phyloP scores from a whole-genome alignment of 2,888 invertebrate species.

The Drosophila recens region DNA sequence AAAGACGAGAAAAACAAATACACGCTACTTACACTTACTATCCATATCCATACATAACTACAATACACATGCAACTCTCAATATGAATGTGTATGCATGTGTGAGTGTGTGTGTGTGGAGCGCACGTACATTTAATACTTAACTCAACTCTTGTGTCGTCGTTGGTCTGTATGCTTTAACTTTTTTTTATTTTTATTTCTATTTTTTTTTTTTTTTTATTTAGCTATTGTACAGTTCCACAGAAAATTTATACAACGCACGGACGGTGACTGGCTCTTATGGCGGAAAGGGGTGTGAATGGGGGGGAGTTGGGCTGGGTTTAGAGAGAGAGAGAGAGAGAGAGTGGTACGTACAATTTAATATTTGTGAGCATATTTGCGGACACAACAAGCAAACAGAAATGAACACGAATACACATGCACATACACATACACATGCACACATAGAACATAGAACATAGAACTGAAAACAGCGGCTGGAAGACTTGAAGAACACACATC shows the following conservation, averaged over 20 bases:
- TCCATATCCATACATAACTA: slow-evolving; percentile 63
- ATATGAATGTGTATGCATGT: slow-evolving; percentile 21
- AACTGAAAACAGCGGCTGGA: slow-evolving; percentile 24
- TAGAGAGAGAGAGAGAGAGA: neutral
- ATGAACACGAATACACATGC: slow-evolving; percentile 12
- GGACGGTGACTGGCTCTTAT: slow-evolving; percentile 39
- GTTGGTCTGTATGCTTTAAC: slow-evolving; percentile 68
- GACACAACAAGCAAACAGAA: slow-evolving; percentile 49
- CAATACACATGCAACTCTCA: slow-evolving; percentile 48
- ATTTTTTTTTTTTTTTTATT: slow-evolving; percentile 69
- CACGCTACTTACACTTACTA: slow-evolving; percentile 78
- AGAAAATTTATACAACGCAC: slow-evolving; percentile 80
- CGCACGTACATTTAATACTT: slow-evolving; percentile 65
- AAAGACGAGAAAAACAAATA: slow-evolving; percentile 72
- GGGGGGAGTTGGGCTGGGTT: neutral
- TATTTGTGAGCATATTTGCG: slow-evolving; percentile 78
- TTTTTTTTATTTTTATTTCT: slow-evolving; percentile 66
- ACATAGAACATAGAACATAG: slow-evolving; percentile 16
- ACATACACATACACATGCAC: neutral
- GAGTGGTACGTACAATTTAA: slow-evolving; percentile 66
- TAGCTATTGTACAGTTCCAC: slow-evolving; percentile 79
- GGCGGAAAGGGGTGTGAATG: slow-evolving; percentile 6
- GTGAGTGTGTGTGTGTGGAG: slow-evolving; percentile 38
- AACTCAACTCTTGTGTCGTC: slow-evolving; percentile 58
- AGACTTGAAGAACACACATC: slow-evolving; percentile 49